Percentiles rank a stretch among this genome's conserved stretches.
phyloP scores from a whole-genome alignment of 2,888 invertebrate genomes.

The Corbicula japonica region DNA sequence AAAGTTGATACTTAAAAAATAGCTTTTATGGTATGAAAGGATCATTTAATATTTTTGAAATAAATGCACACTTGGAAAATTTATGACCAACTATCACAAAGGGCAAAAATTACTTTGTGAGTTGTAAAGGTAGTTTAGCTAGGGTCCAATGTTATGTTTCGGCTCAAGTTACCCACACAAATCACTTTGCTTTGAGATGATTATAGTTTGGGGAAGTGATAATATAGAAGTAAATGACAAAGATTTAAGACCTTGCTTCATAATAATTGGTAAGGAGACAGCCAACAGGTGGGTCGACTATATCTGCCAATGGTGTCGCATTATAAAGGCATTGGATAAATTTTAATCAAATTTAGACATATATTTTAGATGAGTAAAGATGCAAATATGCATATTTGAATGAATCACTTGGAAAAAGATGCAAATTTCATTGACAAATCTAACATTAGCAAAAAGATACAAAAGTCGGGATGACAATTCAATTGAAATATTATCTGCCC shows the following conservation, averaged over 20 bases:
- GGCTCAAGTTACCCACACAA: slow-evolving; percentile 58
- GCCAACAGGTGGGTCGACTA: slow-evolving; percentile 42
- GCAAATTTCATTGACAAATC: slow-evolving; percentile 44
- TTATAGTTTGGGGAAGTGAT: slow-evolving; percentile 62
- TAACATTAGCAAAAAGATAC: slow-evolving; percentile 24
- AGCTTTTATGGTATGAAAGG: no score
- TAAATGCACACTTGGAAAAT: slow-evolving; percentile 47
- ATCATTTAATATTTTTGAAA: no score
- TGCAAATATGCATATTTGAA: slow-evolving; percentile 38
- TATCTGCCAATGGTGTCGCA: slow-evolving; percentile 50
- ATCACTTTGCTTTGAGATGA: slow-evolving; percentile 58
- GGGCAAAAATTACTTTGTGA: slow-evolving; percentile 43
- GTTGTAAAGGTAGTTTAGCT: slow-evolving; percentile 47
- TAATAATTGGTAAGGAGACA: slow-evolving; percentile 55
- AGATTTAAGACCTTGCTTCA: slow-evolving; percentile 62
- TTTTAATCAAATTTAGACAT: slow-evolving; percentile 59
- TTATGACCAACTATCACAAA: slow-evolving; percentile 56
- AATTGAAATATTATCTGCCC: slow-evolving; percentile 26
- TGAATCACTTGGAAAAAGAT: slow-evolving; percentile 23
- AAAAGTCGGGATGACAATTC: neutral
- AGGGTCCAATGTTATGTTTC: slow-evolving; percentile 56
- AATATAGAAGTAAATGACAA: slow-evolving; percentile 65
- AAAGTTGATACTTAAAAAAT: no score
- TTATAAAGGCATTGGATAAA: slow-evolving; percentile 50
- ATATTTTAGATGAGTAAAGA: slow-evolving; percentile 54